These are phyloP conservation scores for Aerospiza tachiro DNA, from an alignment of 2,797 vertebrate species.

Conservation along the genomic window DNA sequence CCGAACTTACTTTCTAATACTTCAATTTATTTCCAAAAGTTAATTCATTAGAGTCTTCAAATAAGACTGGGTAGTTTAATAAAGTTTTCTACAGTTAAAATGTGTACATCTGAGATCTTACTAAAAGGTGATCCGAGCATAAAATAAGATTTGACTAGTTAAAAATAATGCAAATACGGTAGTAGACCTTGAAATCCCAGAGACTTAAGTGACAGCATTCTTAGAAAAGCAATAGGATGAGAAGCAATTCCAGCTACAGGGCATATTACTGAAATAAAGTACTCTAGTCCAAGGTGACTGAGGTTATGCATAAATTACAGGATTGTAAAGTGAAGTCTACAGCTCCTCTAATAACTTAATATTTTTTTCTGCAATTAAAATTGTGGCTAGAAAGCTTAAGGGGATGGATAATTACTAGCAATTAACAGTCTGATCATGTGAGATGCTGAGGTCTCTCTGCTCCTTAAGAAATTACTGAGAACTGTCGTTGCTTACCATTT, in stretches of 20 bases:
- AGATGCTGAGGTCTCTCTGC: neutral
- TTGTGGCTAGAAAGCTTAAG: neutral
- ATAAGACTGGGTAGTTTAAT: neutral
- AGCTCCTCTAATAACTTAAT: neutral
- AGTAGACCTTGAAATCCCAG: neutral
- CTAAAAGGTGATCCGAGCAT: neutral
- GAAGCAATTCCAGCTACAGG: neutral
- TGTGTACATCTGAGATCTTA: neutral
- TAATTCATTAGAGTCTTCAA: neutral
- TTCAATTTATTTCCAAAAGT: neutral
- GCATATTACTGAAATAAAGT: neutral
- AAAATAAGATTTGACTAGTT: neutral
- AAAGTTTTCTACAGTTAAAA: neutral
- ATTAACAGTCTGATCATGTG: constrained; percentile 5
- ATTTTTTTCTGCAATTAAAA: constrained; percentile 41
- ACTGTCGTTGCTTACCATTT: neutral
- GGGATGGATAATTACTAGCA: constrained; percentile 14
- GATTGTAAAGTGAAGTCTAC: neutral
- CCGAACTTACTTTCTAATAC: neutral
- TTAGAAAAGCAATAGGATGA: neutral
- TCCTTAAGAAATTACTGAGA: neutral
- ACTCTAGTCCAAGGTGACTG: neutral
- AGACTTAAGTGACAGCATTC: neutral
- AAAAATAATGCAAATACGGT: neutral
- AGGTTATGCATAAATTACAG: neutral